Evolutionary conservation across 1,140 invertebrate genomes (phyloP).

Genomic region (Drosophila leontia): DNA sequence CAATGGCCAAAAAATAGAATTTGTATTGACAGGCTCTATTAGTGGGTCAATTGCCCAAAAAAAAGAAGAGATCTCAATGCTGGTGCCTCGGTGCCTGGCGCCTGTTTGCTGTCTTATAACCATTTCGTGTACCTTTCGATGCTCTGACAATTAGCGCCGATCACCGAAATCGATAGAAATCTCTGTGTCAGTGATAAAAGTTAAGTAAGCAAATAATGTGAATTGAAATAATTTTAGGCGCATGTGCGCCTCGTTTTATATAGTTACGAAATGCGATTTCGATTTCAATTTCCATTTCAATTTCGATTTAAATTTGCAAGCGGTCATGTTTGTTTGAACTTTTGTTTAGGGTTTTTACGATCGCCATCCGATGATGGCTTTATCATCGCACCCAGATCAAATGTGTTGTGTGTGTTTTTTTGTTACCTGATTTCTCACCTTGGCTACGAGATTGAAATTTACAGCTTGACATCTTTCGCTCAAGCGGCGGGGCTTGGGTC

Average conservation of each 20-base stretch:
- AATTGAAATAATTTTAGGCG: slow-evolving; percentile 69
- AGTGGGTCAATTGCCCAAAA: slow-evolving; percentile 75
- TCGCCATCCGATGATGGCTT: slow-evolving; percentile 56
- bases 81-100: slow-evolving; percentile 31
- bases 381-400: slow-evolving; percentile 61
- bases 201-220: slow-evolving; percentile 83
- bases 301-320: slow-evolving; percentile 69
- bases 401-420: slow-evolving; percentile 41
- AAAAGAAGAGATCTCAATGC: slow-evolving; percentile 38
- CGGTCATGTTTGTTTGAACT: slow-evolving; percentile 56
- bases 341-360: slow-evolving; percentile 50
- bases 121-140: slow-evolving; percentile 60
- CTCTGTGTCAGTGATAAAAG: slow-evolving; percentile 71
- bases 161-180: slow-evolving; percentile 39
- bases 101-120: slow-evolving; percentile 24
- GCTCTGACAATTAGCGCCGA: slow-evolving; percentile 69
- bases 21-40: slow-evolving; percentile 74
- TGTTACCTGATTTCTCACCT: slow-evolving; percentile 42
- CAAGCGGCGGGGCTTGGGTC: slow-evolving; percentile 17
- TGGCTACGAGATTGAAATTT: slow-evolving; percentile 41
- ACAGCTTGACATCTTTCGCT: slow-evolving; percentile 56
- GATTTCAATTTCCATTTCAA: slow-evolving; percentile 37
- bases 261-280: slow-evolving; percentile 53
- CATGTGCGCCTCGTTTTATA: slow-evolving; percentile 30
- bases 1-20: slow-evolving; percentile 53